Evolutionary conservation across 2,797 vertebrate species (phyloP).

Genomic region (Sebastes steindachneri): DNA sequence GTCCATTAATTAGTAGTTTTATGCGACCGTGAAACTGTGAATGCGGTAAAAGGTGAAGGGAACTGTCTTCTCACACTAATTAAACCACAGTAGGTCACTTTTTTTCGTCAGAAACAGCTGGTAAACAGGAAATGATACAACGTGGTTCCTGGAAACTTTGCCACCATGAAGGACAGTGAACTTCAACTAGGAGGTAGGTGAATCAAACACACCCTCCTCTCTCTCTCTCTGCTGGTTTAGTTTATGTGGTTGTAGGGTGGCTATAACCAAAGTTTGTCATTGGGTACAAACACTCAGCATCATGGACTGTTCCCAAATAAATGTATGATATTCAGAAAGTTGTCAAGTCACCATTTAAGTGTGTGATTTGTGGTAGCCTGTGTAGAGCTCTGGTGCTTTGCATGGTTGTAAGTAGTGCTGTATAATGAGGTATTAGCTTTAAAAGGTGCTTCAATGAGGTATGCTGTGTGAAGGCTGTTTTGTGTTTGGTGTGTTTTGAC

Average conservation of each 20-base stretch:
- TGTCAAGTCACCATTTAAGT: not conserved
- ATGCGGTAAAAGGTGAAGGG: not conserved
- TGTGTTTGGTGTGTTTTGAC: not conserved
- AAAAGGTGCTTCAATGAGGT: not conserved
- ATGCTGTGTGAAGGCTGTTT: not conserved
- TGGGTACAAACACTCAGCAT: not conserved
- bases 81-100: not conserved
- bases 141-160: no score
- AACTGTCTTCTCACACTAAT: not conserved
- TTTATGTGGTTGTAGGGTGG: fast-evolving
- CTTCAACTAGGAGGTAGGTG: not conserved
- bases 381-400: not conserved
- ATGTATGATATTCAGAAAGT: not conserved
- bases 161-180: not conserved
- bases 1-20: fast-evolving
- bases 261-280: not conserved
- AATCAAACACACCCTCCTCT: not conserved
- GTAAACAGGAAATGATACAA: not conserved
- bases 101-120: no score
- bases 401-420: not conserved
- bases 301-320: not conserved
- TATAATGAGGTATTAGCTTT: not conserved
- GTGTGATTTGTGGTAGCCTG: not conserved
- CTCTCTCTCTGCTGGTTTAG: not conserved
- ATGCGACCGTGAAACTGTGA: not conserved